Percentiles rank a stretch among this genome's conserved stretches.
Conservation (phyloP, 2,113 vertebrate species). For the Hassar affinis region DNA sequence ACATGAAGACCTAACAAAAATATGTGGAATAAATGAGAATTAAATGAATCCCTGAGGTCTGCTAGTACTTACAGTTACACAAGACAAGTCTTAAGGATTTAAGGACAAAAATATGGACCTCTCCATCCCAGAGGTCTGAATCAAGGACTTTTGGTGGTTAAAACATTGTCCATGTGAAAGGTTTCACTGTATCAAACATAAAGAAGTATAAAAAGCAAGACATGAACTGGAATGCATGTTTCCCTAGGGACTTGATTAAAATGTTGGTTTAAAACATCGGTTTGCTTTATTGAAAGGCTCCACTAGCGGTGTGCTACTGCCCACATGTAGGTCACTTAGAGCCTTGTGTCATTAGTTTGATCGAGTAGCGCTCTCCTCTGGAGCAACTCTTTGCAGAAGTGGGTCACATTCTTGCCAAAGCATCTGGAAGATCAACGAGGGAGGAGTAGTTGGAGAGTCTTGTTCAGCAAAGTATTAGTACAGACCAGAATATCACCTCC, state of each 20-base stretch:
- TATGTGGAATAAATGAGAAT: neutral
- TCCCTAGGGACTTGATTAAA: slow-evolving; percentile 6
- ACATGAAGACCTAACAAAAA: neutral
- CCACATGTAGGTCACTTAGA: slow-evolving; percentile 38
- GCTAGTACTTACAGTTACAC: neutral
- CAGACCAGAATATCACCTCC: neutral
- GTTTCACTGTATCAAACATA: neutral
- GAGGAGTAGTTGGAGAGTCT: neutral
- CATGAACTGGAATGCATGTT: neutral
- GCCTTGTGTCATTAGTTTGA: slow-evolving; percentile 33
- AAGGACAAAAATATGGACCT: neutral
- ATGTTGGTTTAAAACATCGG: slow-evolving; percentile 9
- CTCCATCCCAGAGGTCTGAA: neutral
- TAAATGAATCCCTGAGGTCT: neutral
- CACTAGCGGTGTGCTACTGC: neutral
- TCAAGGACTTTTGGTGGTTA: neutral
- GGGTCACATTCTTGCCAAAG: slow-evolving; percentile 33
- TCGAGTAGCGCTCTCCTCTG: slow-evolving; percentile 29
- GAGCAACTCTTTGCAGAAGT: slow-evolving; percentile 24
- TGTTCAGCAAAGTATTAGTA: neutral
- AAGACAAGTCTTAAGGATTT: neutral
- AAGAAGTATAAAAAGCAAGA: neutral
- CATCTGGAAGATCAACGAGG: slow-evolving; percentile 34
- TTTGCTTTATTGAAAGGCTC: neutral
- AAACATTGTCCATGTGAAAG: neutral